Percentiles rank a stretch among this genome's conserved stretches.
Conservation (phyloP, 2,888 invertebrate species). For the Coremacera marginata region DNA sequence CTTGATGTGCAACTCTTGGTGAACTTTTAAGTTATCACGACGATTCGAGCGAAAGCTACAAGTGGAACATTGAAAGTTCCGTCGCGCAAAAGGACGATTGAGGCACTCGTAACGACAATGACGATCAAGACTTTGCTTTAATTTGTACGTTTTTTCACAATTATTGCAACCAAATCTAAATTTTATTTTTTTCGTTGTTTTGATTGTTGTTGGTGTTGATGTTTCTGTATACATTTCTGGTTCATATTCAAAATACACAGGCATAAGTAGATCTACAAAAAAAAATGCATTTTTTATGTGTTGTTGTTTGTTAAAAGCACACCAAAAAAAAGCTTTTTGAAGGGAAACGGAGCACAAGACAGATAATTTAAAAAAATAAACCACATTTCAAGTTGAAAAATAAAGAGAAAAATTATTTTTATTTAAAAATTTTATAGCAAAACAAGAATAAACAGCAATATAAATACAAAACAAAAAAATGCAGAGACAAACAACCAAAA, state of each 20-base stretch:
- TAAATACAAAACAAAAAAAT: too few species aligned
- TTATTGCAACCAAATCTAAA: slow-evolving; percentile 44
- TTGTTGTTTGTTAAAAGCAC: too few species aligned
- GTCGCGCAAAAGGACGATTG: slow-evolving; percentile 74
- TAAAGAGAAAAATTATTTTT: too few species aligned
- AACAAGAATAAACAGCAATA: too few species aligned
- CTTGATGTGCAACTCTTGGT: slow-evolving; percentile 68
- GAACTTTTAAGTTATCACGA: slow-evolving; percentile 77
- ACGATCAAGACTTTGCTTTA: slow-evolving; percentile 72
- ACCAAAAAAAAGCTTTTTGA: too few species aligned
- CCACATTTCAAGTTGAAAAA: too few species aligned
- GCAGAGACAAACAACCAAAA: too few species aligned
- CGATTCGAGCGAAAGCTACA: slow-evolving; percentile 79
- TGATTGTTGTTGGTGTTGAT: background rate
- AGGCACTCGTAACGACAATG: slow-evolving; percentile 78
- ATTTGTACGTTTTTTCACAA: slow-evolving; percentile 56
- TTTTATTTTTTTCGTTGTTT: slow-evolving; percentile 35
- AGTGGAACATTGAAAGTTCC: slow-evolving; percentile 77
- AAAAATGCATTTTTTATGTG: too few species aligned
- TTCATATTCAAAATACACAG: background rate
- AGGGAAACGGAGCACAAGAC: too few species aligned
- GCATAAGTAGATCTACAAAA: background rate
- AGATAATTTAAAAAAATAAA: too few species aligned
- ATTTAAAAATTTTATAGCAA: too few species aligned
- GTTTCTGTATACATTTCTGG: background rate